Evolutionary conservation across 2,888 invertebrate species (phyloP).

Genomic region (Graphium colonna): DNA sequence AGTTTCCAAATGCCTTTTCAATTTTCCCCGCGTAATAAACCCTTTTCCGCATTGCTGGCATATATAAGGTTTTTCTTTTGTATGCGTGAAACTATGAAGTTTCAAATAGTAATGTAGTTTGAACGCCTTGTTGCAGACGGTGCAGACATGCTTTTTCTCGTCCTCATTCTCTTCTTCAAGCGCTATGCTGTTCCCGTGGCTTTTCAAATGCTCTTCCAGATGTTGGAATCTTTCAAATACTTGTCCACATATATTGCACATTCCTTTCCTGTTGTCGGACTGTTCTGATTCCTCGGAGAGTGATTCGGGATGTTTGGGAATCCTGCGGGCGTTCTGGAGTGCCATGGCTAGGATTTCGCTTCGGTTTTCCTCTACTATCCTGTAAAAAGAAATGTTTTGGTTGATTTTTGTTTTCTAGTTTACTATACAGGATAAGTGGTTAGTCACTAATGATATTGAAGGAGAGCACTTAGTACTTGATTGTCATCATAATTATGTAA

Average conservation of each 20-base stretch:
- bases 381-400: no score
- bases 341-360: conserved; percentile 68
- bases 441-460: no score
- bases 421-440: no score
- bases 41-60: conserved; percentile 73
- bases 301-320: conserved; percentile 46
- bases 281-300: conserved; percentile 35
- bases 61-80: conserved; percentile 67
- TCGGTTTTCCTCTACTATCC: conserved; percentile 63
- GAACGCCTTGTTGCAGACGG: conserved; percentile 62
- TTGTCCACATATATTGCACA: conserved; percentile 72
- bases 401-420: no score
- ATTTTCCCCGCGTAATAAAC: conserved; percentile 65
- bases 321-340: conserved; percentile 62
- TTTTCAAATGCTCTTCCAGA: conserved; percentile 65
- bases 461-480: no score
- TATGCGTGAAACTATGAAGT: conserved; percentile 65
- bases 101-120: conserved; percentile 68
- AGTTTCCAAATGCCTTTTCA: conserved; percentile 66
- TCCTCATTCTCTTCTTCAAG: conserved; percentile 50
- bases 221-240: conserved; percentile 71
- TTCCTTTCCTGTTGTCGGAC: conserved; percentile 55
- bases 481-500: no score
- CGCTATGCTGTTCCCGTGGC: conserved; percentile 62
- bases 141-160: conserved; percentile 56